These are phyloP conservation scores for Epsilonema sp. DNA, from an alignment of 2,888 invertebrate species.

Conservation along the genomic window DNA sequence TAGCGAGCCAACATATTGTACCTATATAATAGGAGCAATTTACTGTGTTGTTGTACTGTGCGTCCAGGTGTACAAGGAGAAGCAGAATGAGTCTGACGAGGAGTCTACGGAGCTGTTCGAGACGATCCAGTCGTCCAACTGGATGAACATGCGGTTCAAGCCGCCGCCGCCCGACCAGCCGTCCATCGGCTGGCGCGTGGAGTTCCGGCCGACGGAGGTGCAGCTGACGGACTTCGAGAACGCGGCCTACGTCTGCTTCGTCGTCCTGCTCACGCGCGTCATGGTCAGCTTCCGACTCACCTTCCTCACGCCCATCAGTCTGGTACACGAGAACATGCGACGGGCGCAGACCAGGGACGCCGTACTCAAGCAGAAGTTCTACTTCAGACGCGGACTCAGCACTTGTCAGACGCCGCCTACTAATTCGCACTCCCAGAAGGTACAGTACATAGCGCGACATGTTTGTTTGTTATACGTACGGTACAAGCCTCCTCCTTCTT, in stretches of 20 bases:
- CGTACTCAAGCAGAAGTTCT: slow-evolving; percentile 59
- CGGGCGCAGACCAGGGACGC: slow-evolving; percentile 79
- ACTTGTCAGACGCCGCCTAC: slow-evolving; percentile 3
- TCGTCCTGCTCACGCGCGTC: slow-evolving; percentile 74
- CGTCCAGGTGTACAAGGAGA: slow-evolving; percentile 53
- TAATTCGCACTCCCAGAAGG: too few species aligned
- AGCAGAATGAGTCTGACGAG: slow-evolving; percentile 72
- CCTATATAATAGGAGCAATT: too few species aligned
- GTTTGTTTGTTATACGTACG: too few species aligned
- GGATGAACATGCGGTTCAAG: slow-evolving; percentile 41
- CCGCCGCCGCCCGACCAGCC: slow-evolving; percentile 79
- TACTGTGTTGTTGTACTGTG: too few species aligned
- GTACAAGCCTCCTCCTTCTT: too few species aligned
- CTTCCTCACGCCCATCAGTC: slow-evolving; percentile 70
- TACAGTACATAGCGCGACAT: too few species aligned
- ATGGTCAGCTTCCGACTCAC: slow-evolving; percentile 87
- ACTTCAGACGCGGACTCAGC: slow-evolving; percentile 59
- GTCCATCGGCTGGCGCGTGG: slow-evolving; percentile 94
- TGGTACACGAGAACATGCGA: slow-evolving; percentile 63
- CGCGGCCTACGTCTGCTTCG: slow-evolving; percentile 91
- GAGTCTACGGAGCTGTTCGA: slow-evolving; percentile 97
- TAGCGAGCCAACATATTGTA: too few species aligned
- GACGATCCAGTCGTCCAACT: slow-evolving; percentile 32
- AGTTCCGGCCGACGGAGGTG: slow-evolving; percentile 88
- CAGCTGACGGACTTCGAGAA: slow-evolving; percentile 99